Percentiles rank a stretch among this genome's conserved stretches.
Conservation (phyloP, 2,888 invertebrate species). For the Clistopyga incitator region DNA sequence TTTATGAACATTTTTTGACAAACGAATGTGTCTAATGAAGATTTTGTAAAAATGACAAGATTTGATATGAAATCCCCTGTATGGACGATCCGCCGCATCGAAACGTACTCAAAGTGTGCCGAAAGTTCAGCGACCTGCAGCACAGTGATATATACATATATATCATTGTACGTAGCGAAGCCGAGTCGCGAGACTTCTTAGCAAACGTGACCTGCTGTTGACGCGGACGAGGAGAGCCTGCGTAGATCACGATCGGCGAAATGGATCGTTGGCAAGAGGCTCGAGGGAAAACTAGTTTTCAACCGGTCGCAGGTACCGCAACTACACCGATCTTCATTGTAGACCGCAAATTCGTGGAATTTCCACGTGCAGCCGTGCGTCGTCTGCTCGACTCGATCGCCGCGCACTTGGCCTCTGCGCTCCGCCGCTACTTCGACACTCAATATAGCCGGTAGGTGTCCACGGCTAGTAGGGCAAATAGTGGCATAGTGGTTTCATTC, state of each 20-base stretch:
- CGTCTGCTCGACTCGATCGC: neutral
- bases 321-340: conserved; percentile 13
- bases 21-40: too few relatives aligned
- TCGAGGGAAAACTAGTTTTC: conserved; percentile 21
- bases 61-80: neutral
- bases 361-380: neutral
- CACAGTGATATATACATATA: conserved; percentile 5
- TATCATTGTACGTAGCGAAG: conserved; percentile 25
- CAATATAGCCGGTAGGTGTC: neutral
- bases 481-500: neutral
- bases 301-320: conserved; percentile 27
- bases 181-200: neutral
- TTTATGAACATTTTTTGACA: too few relatives aligned
- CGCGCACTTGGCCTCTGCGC: neutral
- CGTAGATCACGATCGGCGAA: conserved; percentile 10
- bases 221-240: neutral
- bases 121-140: conserved; percentile 67
- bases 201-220: conserved; percentile 43
- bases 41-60: too few relatives aligned
- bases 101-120: conserved; percentile 58
- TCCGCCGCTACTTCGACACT: neutral
- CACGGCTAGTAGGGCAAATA: neutral
- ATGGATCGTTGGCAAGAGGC: neutral
- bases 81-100: conserved; percentile 1
- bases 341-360: conserved; percentile 35